A percentile compares a stretch with the other conserved stretches of the same genome.
Evolutionary conservation across 1,140 invertebrate species (phyloP).

Genomic region (Pristionchus pacificus): DNA sequence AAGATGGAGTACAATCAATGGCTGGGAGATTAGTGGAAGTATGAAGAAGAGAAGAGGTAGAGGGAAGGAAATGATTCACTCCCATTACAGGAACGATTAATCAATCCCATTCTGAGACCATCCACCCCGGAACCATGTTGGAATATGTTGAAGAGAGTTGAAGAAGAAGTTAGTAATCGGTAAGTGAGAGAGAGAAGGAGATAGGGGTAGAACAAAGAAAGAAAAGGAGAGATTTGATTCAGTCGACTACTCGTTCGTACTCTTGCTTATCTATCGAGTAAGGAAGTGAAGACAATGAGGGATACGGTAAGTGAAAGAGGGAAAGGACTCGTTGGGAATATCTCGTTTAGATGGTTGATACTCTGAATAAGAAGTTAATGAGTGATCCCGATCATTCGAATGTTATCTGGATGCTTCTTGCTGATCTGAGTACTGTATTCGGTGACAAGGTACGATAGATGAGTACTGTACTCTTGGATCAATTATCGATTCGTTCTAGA

Average conservation of each 20-base stretch:
- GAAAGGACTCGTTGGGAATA: no score
- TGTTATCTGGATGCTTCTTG: slow-evolving; percentile 21
- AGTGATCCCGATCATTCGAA: neutral
- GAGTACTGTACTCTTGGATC: neutral
- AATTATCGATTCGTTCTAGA: no score
- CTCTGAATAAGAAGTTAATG: neutral
- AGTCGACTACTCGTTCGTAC: slow-evolving; percentile 16
- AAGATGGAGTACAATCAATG: neutral
- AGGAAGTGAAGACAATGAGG: slow-evolving; percentile 8
- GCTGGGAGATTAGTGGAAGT: slow-evolving; percentile 9
- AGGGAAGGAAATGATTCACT: no score
- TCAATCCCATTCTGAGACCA: neutral
- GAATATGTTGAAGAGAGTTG: slow-evolving; percentile 9
- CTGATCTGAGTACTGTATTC: slow-evolving; percentile 15
- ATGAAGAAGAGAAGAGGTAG: no score
- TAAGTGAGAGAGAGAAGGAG: neutral
- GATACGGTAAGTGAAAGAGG: neutral
- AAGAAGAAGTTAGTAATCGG: slow-evolving; percentile 18
- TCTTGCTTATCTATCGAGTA: neutral
- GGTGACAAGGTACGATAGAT: neutral
- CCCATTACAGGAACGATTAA: neutral
- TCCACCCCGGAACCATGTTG: neutral
- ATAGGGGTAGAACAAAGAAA: neutral
- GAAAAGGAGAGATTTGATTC: slow-evolving; percentile 13
- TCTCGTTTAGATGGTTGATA: no score